Base-by-base conservation (phyloP, 2,113 vertebrate genomes). In the Paramormyrops kingsleyae region DNA sequence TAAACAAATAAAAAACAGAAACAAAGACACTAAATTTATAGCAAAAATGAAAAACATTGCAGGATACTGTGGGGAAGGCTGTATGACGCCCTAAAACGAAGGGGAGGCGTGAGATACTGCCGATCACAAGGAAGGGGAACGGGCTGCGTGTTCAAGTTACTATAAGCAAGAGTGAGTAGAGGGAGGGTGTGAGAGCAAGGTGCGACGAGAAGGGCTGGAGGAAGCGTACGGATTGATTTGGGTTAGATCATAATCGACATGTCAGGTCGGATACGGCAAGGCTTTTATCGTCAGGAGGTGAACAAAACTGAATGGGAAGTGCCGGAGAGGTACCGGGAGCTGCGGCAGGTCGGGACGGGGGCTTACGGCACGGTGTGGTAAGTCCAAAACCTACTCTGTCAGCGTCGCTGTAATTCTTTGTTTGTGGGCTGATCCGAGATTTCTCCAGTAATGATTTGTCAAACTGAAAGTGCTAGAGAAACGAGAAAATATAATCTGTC, bases 291-390 rank as follows among this genome's bases (percentile, higher is more conserved):
- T 24, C 97, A 97, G 92, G 98, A 99, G n/a, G 93, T 99, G 85
- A 97, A 97, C 93, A 98, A 98, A 92, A 99, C 97, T 0, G 89
- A 94, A 27, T 99, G 98, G 98, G 97, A 98, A 92, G 98, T 99
- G 74, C 96, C 96, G 92, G 97, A 97, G 15, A 95, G 96, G 93
- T 99, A 98, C 95, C 95, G 93, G 83, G 97, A 98, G 17, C 94
- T 99, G 94, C 95, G 92, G 94, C 96, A 97, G 90, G 97, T 98
- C 94, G 98, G 98, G 56, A 97, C 98, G 0, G 98, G 98, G 47
- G 98, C 98, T 44, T 99, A 99, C 91, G 98, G 98, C 89, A 97
- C 97, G 2, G 98, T 99, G 1, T 99, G 98, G 98, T 99, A 93
- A 99, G 98, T 95, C 39, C 49, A 5, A 2, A 83, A n/a, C 17